Conservation (phyloP, 1,140 invertebrate genomes). For the Aphaenogaster ashmeadi region DNA sequence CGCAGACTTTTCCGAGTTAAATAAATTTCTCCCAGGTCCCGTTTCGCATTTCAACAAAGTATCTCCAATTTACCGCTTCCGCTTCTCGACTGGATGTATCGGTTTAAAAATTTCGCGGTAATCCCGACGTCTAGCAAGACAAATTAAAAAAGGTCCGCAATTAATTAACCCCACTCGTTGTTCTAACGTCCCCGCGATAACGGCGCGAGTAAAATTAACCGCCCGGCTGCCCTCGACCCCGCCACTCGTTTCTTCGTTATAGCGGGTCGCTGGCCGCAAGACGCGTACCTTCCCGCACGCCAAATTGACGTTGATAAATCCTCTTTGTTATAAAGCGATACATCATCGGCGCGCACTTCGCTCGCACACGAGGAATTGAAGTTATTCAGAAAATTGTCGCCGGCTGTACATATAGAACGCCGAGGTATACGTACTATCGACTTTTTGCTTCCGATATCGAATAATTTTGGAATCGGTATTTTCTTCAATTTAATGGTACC, state of each 20-base stretch:
- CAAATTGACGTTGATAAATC: constrained; percentile 80
- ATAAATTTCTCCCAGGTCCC: constrained; percentile 24
- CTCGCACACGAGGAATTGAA: constrained; percentile 54
- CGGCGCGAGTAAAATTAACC: constrained; percentile 63
- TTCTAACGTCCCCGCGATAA: constrained; percentile 65
- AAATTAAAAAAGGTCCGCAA: constrained; percentile 60
- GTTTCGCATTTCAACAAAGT: constrained; percentile 44
- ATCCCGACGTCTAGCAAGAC: constrained; percentile 40
- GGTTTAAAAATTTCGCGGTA: constrained; percentile 50
- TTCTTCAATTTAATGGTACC: neutral
- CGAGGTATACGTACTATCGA: neutral
- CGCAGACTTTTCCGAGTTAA: constrained; percentile 20
- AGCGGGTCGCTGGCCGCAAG: constrained; percentile 38
- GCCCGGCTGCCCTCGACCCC: constrained; percentile 21
- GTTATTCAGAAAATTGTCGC: constrained; percentile 72
- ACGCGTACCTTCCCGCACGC: constrained; percentile 54
- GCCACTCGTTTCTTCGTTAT: constrained; percentile 37
- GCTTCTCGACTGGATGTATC: constrained; percentile 39
- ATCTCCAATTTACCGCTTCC: constrained; percentile 36
- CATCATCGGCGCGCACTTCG: constrained; percentile 67
- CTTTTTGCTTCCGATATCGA: neutral
- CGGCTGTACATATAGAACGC: neutral
- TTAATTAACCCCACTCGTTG: constrained; percentile 69
- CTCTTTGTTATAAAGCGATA: constrained; percentile 77
- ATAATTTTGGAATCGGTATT: constrained; percentile 3